These are phyloP conservation scores for Anthonomus grandis DNA, from an alignment of 1,140 invertebrate species.

Conservation along the genomic window DNA sequence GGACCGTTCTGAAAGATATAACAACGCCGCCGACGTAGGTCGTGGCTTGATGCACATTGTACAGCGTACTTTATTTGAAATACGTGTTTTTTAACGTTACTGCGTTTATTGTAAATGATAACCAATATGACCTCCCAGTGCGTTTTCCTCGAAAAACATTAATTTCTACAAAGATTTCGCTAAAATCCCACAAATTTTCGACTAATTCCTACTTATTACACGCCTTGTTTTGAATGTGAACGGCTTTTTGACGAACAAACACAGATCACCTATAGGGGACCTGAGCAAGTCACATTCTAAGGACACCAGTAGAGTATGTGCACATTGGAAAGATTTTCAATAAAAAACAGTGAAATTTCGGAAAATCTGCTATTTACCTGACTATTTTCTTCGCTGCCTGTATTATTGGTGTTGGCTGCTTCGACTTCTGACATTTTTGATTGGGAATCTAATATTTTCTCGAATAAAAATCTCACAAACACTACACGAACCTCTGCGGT, in stretches of 20 bases:
- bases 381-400: constrained; percentile 44
- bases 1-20: constrained; percentile 26
- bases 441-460: constrained; percentile 32
- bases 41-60: constrained; percentile 12
- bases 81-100: constrained; percentile 21
- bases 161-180: constrained; percentile 8
- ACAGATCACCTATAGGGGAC: constrained; percentile 9
- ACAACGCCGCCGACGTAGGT: constrained; percentile 32
- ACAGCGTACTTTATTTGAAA: constrained; percentile 36
- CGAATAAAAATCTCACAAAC: constrained; percentile 28
- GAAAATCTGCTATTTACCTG: constrained; percentile 39
- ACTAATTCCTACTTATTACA: constrained; percentile 12
- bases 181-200: constrained; percentile 5
- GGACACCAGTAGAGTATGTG: constrained; percentile 39
- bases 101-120: constrained; percentile 7
- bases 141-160: not conserved
- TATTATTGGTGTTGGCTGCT: constrained; percentile 44
- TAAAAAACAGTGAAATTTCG: constrained; percentile 27
- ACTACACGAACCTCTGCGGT: constrained; percentile 42
- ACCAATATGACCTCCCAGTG: not conserved
- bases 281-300: constrained; percentile 43
- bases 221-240: constrained; percentile 34
- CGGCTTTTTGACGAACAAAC: not conserved
- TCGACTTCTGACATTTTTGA: constrained; percentile 49
- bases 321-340: constrained; percentile 42